Conservation (phyloP, 2,797 vertebrate species). For the Brachyrhaphis roseni region DNA sequence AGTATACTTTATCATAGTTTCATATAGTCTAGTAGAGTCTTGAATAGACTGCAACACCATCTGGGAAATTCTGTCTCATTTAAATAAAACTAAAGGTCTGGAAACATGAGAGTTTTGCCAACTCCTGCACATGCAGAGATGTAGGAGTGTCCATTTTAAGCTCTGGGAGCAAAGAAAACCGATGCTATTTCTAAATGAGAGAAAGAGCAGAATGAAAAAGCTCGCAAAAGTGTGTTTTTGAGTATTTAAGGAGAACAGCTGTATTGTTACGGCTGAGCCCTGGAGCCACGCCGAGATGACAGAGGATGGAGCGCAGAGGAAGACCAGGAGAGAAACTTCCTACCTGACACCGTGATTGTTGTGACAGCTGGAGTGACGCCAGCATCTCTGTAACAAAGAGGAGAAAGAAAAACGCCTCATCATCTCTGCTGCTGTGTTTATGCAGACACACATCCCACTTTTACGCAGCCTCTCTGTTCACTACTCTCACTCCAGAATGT, state of each 20-base stretch:
- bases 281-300: conserved; percentile 40
- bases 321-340: conserved; percentile 26
- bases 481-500: conserved; percentile 33
- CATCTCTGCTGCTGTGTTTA: conserved; percentile 26
- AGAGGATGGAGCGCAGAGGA: conserved; percentile 29
- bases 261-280: conserved; percentile 44
- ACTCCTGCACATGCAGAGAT: not conserved
- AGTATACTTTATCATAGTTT: not conserved
- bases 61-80: not conserved
- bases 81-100: not conserved
- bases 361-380: conserved; percentile 91
- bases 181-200: conserved; percentile 25
- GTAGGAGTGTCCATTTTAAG: conserved; percentile 21
- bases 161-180: conserved; percentile 30
- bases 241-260: conserved; percentile 53
- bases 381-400: conserved; percentile 86
- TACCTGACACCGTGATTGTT: conserved; percentile 92
- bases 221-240: conserved; percentile 25
- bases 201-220: conserved; percentile 39
- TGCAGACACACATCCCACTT: conserved; percentile 3
- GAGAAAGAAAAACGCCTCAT: conserved; percentile 24
- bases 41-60: not conserved
- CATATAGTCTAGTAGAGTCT: not conserved
- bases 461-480: conserved; percentile 28
- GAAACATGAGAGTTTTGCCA: not conserved